Evolutionary conservation across 2,113 vertebrate genomes (phyloP), one percentile per base, ranked within the genome.

Genomic region (Hippocampus abdominalis): DNA sequence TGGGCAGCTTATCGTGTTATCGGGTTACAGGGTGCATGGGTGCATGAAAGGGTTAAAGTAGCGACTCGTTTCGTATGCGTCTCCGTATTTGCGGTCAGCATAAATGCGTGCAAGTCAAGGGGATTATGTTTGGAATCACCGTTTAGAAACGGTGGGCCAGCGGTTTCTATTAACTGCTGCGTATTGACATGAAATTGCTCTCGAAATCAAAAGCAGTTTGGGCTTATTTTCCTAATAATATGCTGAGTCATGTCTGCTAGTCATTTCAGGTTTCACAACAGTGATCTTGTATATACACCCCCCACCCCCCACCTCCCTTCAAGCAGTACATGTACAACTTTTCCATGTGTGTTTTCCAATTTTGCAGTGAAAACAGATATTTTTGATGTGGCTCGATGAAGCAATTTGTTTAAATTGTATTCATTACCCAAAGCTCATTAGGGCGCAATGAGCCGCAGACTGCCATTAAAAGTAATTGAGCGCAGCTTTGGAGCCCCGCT

Each of bases 401-500:
- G 64, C 46, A 63, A 60, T 57, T 81, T 76, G 69, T 86, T 80
- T 81, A 66, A 64, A 71, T 80, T 78, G 73, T 78, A 81, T 75
- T 81, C 81, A 87, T 86, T 89, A 85, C 76, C 76, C 60, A 77
- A 85, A 87, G 73, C 83, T 88, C 81, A 85, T 81, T 74, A 87
- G 73, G 48, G 74, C 72, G 77, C 66, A 90, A 81, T 81, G 81
- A 88, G 84, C 83, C 81, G 78, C 75, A 61, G 39, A 61, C 68
- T 42, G 64, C 74, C 81, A 78, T 85, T 84, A 89, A 62, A 75
- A 42, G 75, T 79, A 87, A 86, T 80, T 73, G 89, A 86, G 69
- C 79, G 80, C 68, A 84, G 77, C 68, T 85, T 84, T 86, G 75
- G 76, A 81, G 39, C 57, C 57, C 21, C 70, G 69, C 36, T 76